These are phyloP conservation scores for Ischnura elegans DNA, from an alignment of 2,888 invertebrate genomes.

Conservation along the genomic window DNA sequence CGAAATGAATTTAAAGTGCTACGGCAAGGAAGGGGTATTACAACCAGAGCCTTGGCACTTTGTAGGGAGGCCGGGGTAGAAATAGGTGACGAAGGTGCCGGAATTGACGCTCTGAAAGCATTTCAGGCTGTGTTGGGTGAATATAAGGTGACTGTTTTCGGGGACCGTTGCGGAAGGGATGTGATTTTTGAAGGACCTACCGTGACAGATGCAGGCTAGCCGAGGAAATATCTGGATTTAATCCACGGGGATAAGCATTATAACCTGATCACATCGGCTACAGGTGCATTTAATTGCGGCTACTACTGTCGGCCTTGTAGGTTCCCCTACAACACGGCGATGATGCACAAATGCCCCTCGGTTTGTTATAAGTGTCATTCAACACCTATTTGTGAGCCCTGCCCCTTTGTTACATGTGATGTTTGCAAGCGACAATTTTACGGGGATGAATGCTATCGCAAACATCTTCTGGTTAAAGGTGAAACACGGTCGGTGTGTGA, in stretches of 20 bases:
- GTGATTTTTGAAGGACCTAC: neutral
- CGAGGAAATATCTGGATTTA: neutral
- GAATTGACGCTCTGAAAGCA: neutral
- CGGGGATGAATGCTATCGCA: neutral
- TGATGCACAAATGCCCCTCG: neutral
- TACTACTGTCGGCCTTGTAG: neutral
- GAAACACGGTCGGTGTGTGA: neutral
- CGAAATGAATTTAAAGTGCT: neutral
- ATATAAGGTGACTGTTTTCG: too few relatives aligned
- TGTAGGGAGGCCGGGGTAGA: neutral
- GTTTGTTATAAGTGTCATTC: neutral
- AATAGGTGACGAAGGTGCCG: neutral
- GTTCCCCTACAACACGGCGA: neutral
- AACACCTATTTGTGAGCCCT: neutral
- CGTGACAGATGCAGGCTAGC: neutral
- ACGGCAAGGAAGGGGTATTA: neutral
- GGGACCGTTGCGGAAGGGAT: neutral
- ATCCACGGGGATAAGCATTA: neutral
- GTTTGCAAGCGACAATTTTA: neutral
- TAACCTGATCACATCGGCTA: neutral
- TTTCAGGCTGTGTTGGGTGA: neutral
- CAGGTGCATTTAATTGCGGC: neutral
- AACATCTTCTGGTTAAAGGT: neutral
- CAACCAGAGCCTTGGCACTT: neutral
- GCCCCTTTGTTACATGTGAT: neutral